Evolutionary conservation across 2,797 vertebrate species (phyloP), one percentile per base, ranked within the genome.

Genomic region (Sorex maritimensis): DNA sequence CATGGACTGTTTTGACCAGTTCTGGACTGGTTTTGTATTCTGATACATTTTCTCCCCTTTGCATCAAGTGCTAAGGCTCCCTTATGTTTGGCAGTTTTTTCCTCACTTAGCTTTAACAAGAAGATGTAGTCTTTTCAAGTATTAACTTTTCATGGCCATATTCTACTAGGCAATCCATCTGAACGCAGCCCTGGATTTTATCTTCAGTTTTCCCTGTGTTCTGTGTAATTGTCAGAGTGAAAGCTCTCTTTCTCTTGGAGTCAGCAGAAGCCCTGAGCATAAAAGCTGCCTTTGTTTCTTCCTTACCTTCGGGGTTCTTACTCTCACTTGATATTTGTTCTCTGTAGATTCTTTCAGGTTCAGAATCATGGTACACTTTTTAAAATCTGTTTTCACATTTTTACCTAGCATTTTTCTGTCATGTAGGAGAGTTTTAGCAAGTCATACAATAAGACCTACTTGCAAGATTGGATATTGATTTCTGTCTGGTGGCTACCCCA

Each of bases 1-100:
- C 24, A 13, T 75, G 26, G 41, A 44, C 41, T 44, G 41, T 44
- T 44, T 44, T 7, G 7, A 44, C 41, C 41, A 86, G 26, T 23
- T 67, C 55, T 93, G 23, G 9, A 23, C 65, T 81, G 83, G 23
- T 79, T 95, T 87, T 34, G 79, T 38, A 79, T 81, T 93, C 28
- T 23, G 26, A 67, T 34, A 90, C 26, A 28, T 46, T 28, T 67
- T 69, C 81, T 52, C 63, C 34, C 13, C 44, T 77, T 95, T 75
- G 7, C 15, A 52, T 26, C 26, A 15, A 81, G 8, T 78, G 74
- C 24, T 87, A 81, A 95, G 55, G 21, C 77, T 86, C 10, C 23
- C 21, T 92, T 85, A n/a, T 41, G 41, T 52, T 81, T 30, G 73
- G 10, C 14, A 67, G 63, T 7, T 8, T n/a, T 74, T 34, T 77